Evolutionary conservation across 92 coral and sea anemone species (phyloP).

Genomic region (Isaurus tuberculatus): DNA sequence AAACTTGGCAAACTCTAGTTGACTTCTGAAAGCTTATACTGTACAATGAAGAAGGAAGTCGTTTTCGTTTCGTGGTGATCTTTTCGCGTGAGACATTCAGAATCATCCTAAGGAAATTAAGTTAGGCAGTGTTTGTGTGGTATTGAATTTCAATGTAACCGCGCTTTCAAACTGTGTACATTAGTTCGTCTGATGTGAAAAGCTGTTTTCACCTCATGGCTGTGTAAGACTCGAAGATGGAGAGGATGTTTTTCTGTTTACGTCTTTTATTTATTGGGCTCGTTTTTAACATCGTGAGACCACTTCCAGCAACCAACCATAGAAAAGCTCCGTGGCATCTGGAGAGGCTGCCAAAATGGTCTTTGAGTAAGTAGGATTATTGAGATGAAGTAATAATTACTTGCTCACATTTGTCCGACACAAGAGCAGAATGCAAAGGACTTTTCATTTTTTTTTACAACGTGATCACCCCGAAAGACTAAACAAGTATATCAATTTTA

Average conservation of each 20-base stretch:
- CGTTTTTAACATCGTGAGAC: neutral
- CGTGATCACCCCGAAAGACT: neutral
- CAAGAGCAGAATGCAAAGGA: neutral
- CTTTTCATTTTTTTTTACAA: neutral
- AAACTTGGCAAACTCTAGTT: neutral
- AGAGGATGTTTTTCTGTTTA: neutral
- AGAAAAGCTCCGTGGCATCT: neutral
- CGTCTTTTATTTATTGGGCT: neutral
- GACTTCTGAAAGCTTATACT: neutral
- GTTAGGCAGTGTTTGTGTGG: neutral
- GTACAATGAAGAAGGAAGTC: neutral
- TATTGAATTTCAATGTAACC: neutral
- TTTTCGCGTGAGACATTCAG: neutral
- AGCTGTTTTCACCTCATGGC: neutral
- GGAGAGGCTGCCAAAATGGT: conserved; percentile 20
- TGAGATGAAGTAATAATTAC: neutral
- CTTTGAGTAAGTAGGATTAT: neutral
- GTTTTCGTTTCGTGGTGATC: neutral
- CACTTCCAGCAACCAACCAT: conserved; percentile 3
- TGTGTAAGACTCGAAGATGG: neutral
- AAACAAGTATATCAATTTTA: neutral
- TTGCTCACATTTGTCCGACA: neutral
- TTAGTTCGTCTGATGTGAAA: neutral
- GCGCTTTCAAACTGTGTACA: neutral
- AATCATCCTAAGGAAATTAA: neutral